Evolutionary conservation across 2,797 vertebrate species (phyloP), one percentile per base, ranked within the genome.

Genomic region (Pangasius macronema): DNA sequence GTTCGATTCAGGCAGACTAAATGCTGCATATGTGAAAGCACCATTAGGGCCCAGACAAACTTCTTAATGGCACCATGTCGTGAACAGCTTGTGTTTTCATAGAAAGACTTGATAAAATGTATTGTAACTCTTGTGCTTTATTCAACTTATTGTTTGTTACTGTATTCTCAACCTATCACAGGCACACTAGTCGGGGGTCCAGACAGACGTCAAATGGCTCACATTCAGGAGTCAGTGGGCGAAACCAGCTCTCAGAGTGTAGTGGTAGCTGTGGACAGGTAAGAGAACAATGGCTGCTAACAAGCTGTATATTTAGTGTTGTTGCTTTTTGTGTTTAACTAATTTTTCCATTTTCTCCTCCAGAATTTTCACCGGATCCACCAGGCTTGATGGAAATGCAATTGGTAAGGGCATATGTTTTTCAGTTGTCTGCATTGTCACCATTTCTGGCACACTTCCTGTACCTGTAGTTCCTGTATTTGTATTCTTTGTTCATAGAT

Each of bases 181-280:
- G 98, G 97, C 85, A 98, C 95, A 86, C 92, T 99, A 0, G 98
- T 99, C 90, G 97, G 97, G 27, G 96, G 97, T 88, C 97, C 97
- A 93, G 98, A 99, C 92, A 97, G 94, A 91, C 96, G 97, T 88
- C 97, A 99, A 88, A 98, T 99, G 95, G 97, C 97, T 55, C 98
- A 97, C 91, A 96, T 99, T 93, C 98, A 99, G 92, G 98, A 99
- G 92, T 99, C 98, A 0, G 98, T 99, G 9, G 98, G 98, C 73
- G 98, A 99, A 93, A 99, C 98, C 91, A 99, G 98, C 91, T 99
- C 98, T 0, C 98, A 99, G 94, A 99, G 98, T 27, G 98, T 99
- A 57, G 98, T 99, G 13, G 98, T 99, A 8, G 98, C 98, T 85
- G 98, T 99, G 3, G 98, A 99, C 95, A 96, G 98, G 98, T 99